Percentiles rank a stretch among this genome's conserved stretches.
These are phyloP conservation scores for Steinernema scapterisci DNA, from an alignment of 2,888 invertebrate species.

Conservation along the genomic window DNA sequence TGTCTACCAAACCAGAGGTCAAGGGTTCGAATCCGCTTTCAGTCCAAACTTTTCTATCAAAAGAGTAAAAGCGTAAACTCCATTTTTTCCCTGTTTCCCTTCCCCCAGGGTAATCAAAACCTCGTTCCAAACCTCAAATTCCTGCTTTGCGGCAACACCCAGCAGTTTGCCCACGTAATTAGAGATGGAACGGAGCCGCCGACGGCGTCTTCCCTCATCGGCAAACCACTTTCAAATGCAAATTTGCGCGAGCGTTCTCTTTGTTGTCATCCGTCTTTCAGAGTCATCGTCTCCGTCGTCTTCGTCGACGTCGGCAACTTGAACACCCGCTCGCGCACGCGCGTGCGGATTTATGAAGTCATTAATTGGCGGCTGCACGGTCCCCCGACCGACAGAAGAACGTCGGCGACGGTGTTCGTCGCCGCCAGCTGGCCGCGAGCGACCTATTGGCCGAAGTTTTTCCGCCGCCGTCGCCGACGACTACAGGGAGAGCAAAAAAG, in stretches of 20 bases:
- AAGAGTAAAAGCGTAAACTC: too few species aligned
- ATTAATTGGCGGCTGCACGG: constrained; percentile 25
- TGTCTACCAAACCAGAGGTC: too few species aligned
- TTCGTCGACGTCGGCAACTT: neutral
- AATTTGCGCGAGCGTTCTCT: constrained; percentile 2
- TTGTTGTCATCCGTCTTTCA: neutral
- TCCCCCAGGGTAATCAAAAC: neutral
- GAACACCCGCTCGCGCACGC: constrained; percentile 13
- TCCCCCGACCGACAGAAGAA: neutral
- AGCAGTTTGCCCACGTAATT: constrained; percentile 18
- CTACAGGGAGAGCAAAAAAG: neutral
- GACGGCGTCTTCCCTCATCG: neutral
- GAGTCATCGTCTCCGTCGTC: neutral
- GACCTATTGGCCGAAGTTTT: neutral
- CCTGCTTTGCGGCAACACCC: neutral
- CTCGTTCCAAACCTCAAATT: neutral
- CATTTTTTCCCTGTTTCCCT: neutral
- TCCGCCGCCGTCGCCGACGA: too few species aligned
- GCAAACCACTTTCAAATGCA: constrained; percentile 31
- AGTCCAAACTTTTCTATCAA: too few species aligned
- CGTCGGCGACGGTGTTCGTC: too few species aligned
- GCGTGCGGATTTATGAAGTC: constrained; percentile 29
- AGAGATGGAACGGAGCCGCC: constrained; percentile 27
- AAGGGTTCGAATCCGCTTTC: too few species aligned
- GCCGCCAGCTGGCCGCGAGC: constrained; percentile 9